phyloP scores from a whole-genome alignment of 2,113 vertebrate species.

The Pitta sordida region DNA sequence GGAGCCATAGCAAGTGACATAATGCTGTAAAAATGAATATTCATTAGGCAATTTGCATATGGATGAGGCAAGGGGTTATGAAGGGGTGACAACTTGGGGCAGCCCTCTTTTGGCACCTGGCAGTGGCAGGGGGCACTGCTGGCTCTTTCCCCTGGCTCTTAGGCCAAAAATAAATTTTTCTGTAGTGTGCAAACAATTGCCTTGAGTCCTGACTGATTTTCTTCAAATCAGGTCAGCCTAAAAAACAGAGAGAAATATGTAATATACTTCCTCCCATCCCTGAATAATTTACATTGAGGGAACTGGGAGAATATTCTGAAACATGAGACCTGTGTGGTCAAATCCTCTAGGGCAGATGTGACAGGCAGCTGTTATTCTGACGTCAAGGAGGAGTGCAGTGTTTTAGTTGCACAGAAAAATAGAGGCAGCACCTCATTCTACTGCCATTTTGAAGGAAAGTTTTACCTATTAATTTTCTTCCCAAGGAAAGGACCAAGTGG shows the following conservation, averaged over 20 bases:
- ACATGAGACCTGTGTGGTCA: background rate
- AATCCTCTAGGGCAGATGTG: background rate
- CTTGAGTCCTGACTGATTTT: too few relatives aligned
- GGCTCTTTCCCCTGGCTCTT: too few relatives aligned
- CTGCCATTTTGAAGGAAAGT: background rate
- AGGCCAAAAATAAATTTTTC: too few relatives aligned
- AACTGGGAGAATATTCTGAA: background rate
- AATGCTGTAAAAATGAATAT: too few relatives aligned
- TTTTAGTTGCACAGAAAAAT: background rate
- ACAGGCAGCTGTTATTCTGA: background rate
- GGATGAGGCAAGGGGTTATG: too few relatives aligned
- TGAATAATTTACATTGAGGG: background rate
- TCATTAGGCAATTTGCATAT: too few relatives aligned
- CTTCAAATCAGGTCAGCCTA: too few relatives aligned
- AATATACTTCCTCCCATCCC: background rate
- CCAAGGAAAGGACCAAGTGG: background rate
- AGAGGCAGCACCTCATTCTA: background rate
- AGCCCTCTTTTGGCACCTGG: too few relatives aligned
- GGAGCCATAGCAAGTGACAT: too few relatives aligned
- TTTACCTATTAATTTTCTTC: background rate
- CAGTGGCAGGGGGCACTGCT: too few relatives aligned
- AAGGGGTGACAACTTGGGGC: too few relatives aligned
- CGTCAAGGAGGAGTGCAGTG: background rate
- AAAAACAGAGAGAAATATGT: background rate
- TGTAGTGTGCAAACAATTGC: too few relatives aligned